These are phyloP conservation scores for Acrobasis suavella DNA, from an alignment of 2,888 invertebrate genomes.

Conservation along the genomic window DNA sequence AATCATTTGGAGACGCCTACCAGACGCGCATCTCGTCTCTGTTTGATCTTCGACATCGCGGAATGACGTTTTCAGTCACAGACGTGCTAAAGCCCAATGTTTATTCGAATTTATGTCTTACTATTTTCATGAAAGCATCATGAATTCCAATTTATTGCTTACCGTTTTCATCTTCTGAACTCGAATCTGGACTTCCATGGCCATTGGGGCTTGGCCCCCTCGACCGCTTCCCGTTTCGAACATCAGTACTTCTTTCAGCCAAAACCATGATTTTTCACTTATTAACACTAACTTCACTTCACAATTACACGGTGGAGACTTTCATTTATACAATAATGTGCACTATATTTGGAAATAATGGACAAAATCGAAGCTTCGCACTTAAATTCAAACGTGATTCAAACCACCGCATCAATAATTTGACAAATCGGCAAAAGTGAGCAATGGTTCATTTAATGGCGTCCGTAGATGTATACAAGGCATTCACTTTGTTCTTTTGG, in stretches of 20 bases:
- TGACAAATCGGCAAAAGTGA: constrained; percentile 66
- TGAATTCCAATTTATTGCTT: constrained; percentile 45
- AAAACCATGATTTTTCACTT: constrained; percentile 88
- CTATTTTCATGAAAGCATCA: constrained; percentile 28
- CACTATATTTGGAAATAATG: constrained; percentile 42
- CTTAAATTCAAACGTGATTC: constrained; percentile 81
- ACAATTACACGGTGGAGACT: constrained; percentile 40
- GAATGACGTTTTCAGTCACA: constrained; percentile 7
- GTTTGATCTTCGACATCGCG: constrained; percentile 7
- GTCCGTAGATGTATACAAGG: constrained; percentile 62
- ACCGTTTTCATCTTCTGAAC: constrained; percentile 94
- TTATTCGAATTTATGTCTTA: not conserved
- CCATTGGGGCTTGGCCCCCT: constrained; percentile 96
- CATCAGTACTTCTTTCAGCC: constrained; percentile 93
- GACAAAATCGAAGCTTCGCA: constrained; percentile 65
- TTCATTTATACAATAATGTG: constrained; percentile 39
- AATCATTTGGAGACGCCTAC: constrained; percentile 15
- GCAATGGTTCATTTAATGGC: constrained; percentile 55
- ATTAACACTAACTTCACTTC: constrained; percentile 49
- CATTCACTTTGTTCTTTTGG: constrained; percentile 53
- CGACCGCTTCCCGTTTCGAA: constrained; percentile 93
- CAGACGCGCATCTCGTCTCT: constrained; percentile 10
- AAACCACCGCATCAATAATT: constrained; percentile 83
- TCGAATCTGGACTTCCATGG: constrained; percentile 89
- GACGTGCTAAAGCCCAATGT: constrained; percentile 13